These are phyloP conservation scores for Acanthurus tractus DNA, from an alignment of 2,797 vertebrate genomes.

Conservation along the genomic window DNA sequence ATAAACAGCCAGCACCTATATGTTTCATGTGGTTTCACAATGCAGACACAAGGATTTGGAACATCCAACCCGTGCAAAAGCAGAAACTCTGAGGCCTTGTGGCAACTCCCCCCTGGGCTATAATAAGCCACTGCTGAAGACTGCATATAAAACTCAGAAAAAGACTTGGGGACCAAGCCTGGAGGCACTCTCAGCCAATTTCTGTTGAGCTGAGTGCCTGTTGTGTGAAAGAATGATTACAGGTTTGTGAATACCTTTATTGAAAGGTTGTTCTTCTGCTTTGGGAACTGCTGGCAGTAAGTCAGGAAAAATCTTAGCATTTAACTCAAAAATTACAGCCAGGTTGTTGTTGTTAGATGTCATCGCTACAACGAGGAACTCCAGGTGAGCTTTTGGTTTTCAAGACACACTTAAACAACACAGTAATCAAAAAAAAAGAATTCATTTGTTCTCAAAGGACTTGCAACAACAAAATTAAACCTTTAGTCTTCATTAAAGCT, in stretches of 20 bases:
- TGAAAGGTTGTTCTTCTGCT: constrained; percentile 57
- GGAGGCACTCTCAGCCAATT: constrained; percentile 39
- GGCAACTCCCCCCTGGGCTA: constrained; percentile 52
- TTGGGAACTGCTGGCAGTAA: constrained; percentile 22
- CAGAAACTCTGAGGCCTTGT: constrained; percentile 45
- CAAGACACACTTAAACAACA: background rate
- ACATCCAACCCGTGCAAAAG: constrained; percentile 39
- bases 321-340: constrained; percentile 32
- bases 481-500: background rate
- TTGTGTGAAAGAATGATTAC: constrained; percentile 71
- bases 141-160: constrained; percentile 39
- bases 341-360: constrained; percentile 29
- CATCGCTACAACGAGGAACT: background rate
- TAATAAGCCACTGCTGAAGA: constrained; percentile 76
- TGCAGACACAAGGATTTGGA: constrained; percentile 23
- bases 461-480: background rate
- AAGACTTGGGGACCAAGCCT: constrained; percentile 59
- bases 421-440: background rate
- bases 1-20: background rate
- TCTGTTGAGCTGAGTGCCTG: constrained; percentile 54
- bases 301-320: constrained; percentile 35
- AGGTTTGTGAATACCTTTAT: constrained; percentile 60
- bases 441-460: background rate
- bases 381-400: background rate
- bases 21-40: constrained; percentile 17